Conservation (phyloP, 2,797 vertebrate genomes). For the Xenops minutus region DNA sequence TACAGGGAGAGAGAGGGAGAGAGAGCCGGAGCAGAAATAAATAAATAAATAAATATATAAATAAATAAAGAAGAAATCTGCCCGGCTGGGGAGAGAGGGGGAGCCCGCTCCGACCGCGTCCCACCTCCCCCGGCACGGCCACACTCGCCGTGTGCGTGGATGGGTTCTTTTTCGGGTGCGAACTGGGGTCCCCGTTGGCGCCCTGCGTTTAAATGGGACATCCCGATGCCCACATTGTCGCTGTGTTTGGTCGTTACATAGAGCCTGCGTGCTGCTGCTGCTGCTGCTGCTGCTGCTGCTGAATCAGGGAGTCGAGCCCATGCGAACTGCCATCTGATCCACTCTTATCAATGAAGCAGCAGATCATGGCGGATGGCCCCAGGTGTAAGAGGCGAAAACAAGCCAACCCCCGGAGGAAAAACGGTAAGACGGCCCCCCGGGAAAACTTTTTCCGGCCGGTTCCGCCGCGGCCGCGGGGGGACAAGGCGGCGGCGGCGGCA, state of each 20-base stretch:
- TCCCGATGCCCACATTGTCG: slow-evolving; percentile 82
- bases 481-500: neutral
- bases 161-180: slow-evolving; percentile 66
- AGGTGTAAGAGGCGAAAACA: slow-evolving; percentile 98
- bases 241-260: slow-evolving; percentile 89
- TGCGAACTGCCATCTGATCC: slow-evolving; percentile 98
- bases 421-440: slow-evolving; percentile 86
- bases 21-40: neutral
- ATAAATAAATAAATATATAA: slow-evolving; percentile 45
- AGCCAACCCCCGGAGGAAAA: slow-evolving; percentile 98
- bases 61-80: neutral
- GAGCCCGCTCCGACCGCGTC: slow-evolving; percentile 18
- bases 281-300: slow-evolving; percentile 67
- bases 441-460: slow-evolving; percentile 70
- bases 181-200: slow-evolving; percentile 76
- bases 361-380: slow-evolving; percentile 95
- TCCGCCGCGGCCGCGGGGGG: neutral
- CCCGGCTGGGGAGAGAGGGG: slow-evolving; percentile 12
- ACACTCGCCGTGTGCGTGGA: slow-evolving; percentile 62
- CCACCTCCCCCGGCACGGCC: slow-evolving; percentile 40
- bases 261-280: slow-evolving; percentile 78
- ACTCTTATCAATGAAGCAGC: slow-evolving; percentile 97
- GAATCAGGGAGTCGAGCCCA: slow-evolving; percentile 90
- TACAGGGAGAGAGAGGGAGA: neutral
- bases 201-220: slow-evolving; percentile 80